Evolutionary conservation across 2,113 vertebrate species (phyloP), one percentile per base, ranked within the genome.

Genomic region (Rhinolophus ferrumequinum): DNA sequence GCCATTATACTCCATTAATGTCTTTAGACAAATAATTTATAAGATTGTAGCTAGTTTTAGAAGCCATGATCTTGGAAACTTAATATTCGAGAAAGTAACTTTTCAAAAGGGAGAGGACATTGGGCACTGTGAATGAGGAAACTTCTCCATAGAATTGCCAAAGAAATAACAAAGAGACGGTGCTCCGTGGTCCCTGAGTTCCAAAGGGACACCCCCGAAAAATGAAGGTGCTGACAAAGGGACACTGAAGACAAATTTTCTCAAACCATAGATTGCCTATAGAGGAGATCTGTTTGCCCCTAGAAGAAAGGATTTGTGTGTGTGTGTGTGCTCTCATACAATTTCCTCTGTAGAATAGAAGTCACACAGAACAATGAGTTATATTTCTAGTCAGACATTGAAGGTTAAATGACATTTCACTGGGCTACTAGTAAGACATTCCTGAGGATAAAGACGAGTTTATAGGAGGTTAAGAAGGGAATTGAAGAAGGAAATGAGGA

Each of bases 1-100:
- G 19, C 44, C 56, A 96, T 98, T 96, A 88, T 88, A 66, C 38
- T 94, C 67, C 94, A 96, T 97, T 96, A 96, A 93, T 28, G n/a
- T 58, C 67, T 93, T 93, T 73, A 94, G 81, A 94, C 35, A 91
- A 96, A 93, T 93, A 88, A 92, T 88, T 96, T 92, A 90, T 93
- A 97, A 95, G 44, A 97, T 95, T 82, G 35, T 82, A 67, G 73
- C 70, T 95, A 64, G 28, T 90, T 83, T 93, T 77, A 93, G 54
- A 90, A 22, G 93, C 54, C 0, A 33, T 60, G 19, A 85, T 95
- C 62, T 96, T 72, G 72, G 93, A 22, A 95, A n/a, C 52, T 77
- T 60, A 90, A 58, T 90, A 88, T 79, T n/a, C 28, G 47, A 92
- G 10, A 9, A 97, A 95, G 11, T 24, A 82, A 64, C 22, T 76